Conservation (phyloP, 1,140 invertebrate genomes). For the Achatina immaculata region DNA sequence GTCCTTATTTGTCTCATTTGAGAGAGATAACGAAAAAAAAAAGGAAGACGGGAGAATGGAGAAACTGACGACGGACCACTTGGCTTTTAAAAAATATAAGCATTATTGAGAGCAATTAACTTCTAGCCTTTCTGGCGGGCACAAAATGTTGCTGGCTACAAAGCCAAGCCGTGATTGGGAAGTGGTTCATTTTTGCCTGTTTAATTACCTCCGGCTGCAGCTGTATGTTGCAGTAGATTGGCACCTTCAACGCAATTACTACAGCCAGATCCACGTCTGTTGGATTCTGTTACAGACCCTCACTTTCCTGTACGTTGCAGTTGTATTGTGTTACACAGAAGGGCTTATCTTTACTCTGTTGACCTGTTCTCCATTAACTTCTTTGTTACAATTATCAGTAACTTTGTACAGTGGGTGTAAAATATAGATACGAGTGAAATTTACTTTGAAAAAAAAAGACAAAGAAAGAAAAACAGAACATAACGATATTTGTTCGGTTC, state of each 20-base stretch:
- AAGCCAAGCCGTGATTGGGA: not conserved
- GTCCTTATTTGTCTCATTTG: constrained; percentile 8
- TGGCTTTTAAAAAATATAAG: not conserved
- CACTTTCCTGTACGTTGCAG: not conserved
- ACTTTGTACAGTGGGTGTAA: not conserved
- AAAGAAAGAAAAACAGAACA: too few species aligned
- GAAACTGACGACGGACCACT: too few species aligned
- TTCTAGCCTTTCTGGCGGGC: not conserved
- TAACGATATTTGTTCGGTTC: too few species aligned
- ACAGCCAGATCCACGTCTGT: not conserved
- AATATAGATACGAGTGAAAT: too few species aligned
- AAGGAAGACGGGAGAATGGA: not conserved
- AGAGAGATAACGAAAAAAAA: not conserved
- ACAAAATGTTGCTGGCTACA: not conserved
- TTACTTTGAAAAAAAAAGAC: too few species aligned
- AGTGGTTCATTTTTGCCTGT: not conserved
- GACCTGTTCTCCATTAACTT: not conserved
- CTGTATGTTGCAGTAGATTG: constrained; percentile 13
- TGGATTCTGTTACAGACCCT: not conserved
- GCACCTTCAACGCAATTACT: not conserved
- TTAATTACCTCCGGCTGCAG: not conserved
- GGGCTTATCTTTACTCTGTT: not conserved
- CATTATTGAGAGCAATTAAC: not conserved
- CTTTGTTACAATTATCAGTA: not conserved
- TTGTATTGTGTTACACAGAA: not conserved